Evolutionary conservation across 2,113 vertebrate species (phyloP), one percentile per base, ranked within the genome.

Genomic region (Neolamprologus kungweensis): DNA sequence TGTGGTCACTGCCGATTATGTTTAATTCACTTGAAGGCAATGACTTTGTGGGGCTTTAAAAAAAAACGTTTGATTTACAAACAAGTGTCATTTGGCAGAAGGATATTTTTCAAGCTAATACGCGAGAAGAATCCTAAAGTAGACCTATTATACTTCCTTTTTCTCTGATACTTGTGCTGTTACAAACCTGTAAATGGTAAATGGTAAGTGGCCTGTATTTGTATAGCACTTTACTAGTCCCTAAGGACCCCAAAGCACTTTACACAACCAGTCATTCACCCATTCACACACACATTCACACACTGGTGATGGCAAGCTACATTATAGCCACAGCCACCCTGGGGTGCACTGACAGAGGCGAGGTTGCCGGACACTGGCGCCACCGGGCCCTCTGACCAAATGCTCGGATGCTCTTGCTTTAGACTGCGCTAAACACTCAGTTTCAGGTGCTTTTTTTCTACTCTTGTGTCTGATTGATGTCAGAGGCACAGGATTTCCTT

Each of bases 1-100:
- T 85, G 88, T 21, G 84, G 73, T 95, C 94, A 92, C 89, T 94
- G 94, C 89, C 40, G 42, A 90, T 95, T 93, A 89, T 6, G 11
- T 85, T 51, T 89, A 60, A 88, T 88, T 17, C 35, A 40, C 58
- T 17, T 23, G 47, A 91, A 57, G 21, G 26, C 47, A 45, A 55
- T 65, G 5, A 35, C 57, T 60, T 60, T 73, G 63, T 79, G 82
- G 17, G 31, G 65, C n/a, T 4, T 6, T 26, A 31, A 83, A 40
- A 84, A 84, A 21, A 88, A 11, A 1, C 9, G 13, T 13, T 78
- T 60, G 14, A 81, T 54, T 81, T 80, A 51, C 37, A 84, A 28
- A 42, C 35, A 78, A 19, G 33, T 71, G 7, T 71, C 58, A n/a
- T 47, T 55, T 57, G 13, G 31, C 35, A 57, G 53, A 42, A 60